Percentiles rank a stretch among this genome's conserved stretches.
Evolutionary conservation across 2,113 vertebrate species (phyloP).

Genomic region (Scytalopus superciliaris): DNA sequence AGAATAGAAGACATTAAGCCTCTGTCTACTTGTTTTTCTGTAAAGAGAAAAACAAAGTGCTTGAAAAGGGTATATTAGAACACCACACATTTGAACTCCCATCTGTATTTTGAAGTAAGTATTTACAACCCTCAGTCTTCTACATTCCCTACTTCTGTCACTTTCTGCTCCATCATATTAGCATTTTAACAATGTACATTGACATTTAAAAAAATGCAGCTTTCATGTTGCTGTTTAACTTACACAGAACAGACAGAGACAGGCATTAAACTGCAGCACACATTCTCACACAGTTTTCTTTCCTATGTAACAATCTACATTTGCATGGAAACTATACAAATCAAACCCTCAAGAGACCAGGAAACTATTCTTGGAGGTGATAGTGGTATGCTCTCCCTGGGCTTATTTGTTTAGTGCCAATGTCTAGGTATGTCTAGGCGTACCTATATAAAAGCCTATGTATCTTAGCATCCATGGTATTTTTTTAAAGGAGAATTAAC

Average conservation of each 20-base stretch:
- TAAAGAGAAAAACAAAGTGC: background rate
- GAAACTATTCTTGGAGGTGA: background rate
- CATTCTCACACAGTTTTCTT: background rate
- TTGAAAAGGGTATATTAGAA: background rate
- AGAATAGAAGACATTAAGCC: background rate
- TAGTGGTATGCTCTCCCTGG: background rate
- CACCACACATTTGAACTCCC: background rate
- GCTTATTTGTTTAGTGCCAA: background rate
- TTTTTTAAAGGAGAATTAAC: background rate
- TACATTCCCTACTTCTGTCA: background rate
- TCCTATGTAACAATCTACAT: background rate
- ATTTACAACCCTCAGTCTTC: background rate
- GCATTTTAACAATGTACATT: constrained; percentile 10
- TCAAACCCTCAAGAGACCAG: background rate
- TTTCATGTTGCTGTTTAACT: constrained; percentile 3
- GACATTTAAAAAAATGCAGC: background rate
- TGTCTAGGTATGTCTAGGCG: background rate
- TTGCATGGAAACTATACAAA: background rate
- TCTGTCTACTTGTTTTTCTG: background rate
- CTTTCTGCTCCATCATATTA: constrained; percentile 2
- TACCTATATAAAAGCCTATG: background rate
- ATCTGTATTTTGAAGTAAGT: background rate
- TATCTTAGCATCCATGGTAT: background rate
- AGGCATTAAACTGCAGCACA: background rate
- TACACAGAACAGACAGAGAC: background rate